Conservation (phyloP, 2,888 invertebrate species). For the Monochamus alternatus region DNA sequence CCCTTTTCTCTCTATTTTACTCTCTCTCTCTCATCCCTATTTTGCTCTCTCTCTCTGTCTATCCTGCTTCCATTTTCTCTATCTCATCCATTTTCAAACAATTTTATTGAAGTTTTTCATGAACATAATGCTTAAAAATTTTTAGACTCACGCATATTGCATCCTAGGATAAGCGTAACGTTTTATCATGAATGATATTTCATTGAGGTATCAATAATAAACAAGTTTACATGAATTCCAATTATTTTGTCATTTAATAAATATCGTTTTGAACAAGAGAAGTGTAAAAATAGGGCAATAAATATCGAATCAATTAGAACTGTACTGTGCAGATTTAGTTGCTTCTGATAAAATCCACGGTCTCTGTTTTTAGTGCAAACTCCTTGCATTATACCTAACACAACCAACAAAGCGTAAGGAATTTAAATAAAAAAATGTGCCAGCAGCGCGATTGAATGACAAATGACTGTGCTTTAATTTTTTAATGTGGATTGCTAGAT, state of each 20-base stretch:
- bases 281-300: slow-evolving; percentile 30
- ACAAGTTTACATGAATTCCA: no score
- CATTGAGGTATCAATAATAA: no score
- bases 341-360: slow-evolving; percentile 4
- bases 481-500: slow-evolving; percentile 23
- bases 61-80: no score
- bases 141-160: no score
- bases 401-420: slow-evolving; percentile 19
- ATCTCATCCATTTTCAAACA: no score
- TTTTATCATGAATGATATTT: no score
- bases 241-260: slow-evolving; percentile 5
- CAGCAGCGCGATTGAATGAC: slow-evolving; percentile 5
- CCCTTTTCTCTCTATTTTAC: no score
- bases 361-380: slow-evolving; percentile 27
- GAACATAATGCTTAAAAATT: no score
- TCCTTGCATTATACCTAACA: slow-evolving; percentile 26
- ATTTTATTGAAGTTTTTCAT: no score
- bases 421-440: slow-evolving; percentile 8
- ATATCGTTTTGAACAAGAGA: slow-evolving; percentile 16
- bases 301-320: slow-evolving; percentile 19
- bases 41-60: no score
- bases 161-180: no score
- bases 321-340: slow-evolving; percentile 17
- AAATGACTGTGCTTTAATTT: slow-evolving; percentile 25
- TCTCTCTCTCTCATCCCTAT: no score